These are phyloP conservation scores for Synchiropus splendidus DNA, from an alignment of 2,113 vertebrate species.

Conservation along the genomic window DNA sequence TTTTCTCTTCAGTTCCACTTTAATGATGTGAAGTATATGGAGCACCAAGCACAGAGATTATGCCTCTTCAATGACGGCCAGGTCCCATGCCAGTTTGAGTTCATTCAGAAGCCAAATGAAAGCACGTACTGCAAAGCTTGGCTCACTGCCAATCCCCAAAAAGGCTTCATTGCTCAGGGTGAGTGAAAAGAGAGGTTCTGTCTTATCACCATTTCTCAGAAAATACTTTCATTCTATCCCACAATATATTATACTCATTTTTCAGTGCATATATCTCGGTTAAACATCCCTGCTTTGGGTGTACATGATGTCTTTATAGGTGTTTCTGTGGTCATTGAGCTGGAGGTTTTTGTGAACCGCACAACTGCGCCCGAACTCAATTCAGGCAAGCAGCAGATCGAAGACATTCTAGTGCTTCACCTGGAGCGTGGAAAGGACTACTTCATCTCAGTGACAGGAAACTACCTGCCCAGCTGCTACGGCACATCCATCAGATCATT, in stretches of 20 bases:
- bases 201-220: too few species aligned
- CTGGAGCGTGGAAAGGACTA: conserved; percentile 89
- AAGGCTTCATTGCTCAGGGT: conserved; percentile 88
- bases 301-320: conserved; percentile 61
- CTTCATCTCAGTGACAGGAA: conserved; percentile 83
- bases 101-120: conserved; percentile 88
- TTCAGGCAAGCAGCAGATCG: conserved; percentile 76
- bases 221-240: too few species aligned
- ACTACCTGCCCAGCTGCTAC: conserved; percentile 91
- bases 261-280: too few species aligned
- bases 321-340: conserved; percentile 71
- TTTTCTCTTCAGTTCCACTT: conserved; percentile 75
- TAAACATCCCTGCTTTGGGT: background rate
- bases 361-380: conserved; percentile 80
- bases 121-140: conserved; percentile 82
- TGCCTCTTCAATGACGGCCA: conserved; percentile 80
- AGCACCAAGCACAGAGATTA: conserved; percentile 75
- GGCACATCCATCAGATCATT: conserved; percentile 77
- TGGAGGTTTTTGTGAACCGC: conserved; percentile 93
- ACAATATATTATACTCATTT: too few species aligned
- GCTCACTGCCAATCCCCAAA: conserved; percentile 80
- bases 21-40: conserved; percentile 87
- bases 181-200: conserved; percentile 22
- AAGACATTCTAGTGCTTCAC: conserved; percentile 93
- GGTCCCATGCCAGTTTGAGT: conserved; percentile 92